Conservation (phyloP, 92 coral and sea anemone species). For the Galaxea fascicularis region DNA sequence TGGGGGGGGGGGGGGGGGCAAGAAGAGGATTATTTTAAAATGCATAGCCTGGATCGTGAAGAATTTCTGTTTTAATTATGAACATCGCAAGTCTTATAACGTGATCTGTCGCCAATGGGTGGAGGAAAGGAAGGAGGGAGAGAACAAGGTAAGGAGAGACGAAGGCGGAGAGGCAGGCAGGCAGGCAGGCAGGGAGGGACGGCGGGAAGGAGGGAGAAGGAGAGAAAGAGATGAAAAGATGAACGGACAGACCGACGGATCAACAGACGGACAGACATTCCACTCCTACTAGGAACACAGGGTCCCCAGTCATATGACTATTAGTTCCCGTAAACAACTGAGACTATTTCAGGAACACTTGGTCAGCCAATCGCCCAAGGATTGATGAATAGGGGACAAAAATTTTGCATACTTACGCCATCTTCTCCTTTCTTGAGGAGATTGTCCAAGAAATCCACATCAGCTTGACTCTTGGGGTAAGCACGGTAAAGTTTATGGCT, state of each 20-base stretch:
- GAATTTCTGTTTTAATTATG: too few species aligned
- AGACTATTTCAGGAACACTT: too few species aligned
- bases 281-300: too few species aligned
- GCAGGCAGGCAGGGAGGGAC: not conserved
- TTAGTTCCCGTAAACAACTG: too few species aligned
- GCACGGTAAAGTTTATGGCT: slow-evolving; percentile 77
- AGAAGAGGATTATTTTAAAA: too few species aligned
- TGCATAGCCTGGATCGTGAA: too few species aligned
- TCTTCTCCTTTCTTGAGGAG: slow-evolving; percentile 69
- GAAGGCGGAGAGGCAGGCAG: not conserved
- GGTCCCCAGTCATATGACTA: too few species aligned
- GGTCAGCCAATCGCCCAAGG: not conserved
- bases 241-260: not conserved
- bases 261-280: too few species aligned
- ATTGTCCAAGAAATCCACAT: slow-evolving; percentile 69
- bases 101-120: not conserved
- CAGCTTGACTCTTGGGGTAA: slow-evolving; percentile 62
- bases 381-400: not conserved
- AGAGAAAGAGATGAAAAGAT: not conserved
- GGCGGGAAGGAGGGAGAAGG: not conserved
- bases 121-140: not conserved
- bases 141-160: not conserved
- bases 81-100: too few species aligned
- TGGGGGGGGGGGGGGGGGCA: not conserved
- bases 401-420: slow-evolving; percentile 27